Conservation (phyloP, 2,113 vertebrate genomes). For the Seriola rivoliana region DNA sequence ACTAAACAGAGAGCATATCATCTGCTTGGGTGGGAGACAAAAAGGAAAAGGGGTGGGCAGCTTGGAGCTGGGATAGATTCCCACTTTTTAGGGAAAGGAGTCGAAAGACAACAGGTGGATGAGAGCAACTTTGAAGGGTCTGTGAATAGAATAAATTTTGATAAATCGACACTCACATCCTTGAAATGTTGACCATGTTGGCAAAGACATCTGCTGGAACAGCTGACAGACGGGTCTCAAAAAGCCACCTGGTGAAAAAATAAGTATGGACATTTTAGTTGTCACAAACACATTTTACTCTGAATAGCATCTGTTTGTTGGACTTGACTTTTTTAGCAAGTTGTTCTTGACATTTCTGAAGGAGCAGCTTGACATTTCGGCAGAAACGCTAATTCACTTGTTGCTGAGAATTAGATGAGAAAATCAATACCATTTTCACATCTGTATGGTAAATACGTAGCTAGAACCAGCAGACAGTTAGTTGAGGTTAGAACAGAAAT, state of each 20-base stretch:
- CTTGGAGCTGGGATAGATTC: constrained; percentile 15
- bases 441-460: too few relatives aligned
- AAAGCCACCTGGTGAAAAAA: constrained; percentile 86
- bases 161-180: constrained; percentile 89
- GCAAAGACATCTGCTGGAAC: constrained; percentile 89
- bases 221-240: constrained; percentile 90
- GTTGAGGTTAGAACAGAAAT: not conserved
- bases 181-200: constrained; percentile 92
- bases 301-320: not conserved
- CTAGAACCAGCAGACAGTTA: not conserved
- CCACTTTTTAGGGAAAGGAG: constrained; percentile 7
- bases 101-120: constrained; percentile 60
- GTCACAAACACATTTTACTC: constrained; percentile 20
- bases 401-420: not conserved
- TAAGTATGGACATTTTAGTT: not conserved
- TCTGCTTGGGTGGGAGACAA: constrained; percentile 49
- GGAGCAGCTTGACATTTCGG: not conserved
- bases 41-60: constrained; percentile 18
- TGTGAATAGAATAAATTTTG: not conserved
- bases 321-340: not conserved
- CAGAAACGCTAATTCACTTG: not conserved
- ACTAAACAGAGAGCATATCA: constrained; percentile 69
- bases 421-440: not conserved
- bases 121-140: not conserved
- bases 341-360: not conserved